phyloP scores from a whole-genome alignment of 1,140 invertebrate species.

The Atopsyche davidsoni region DNA sequence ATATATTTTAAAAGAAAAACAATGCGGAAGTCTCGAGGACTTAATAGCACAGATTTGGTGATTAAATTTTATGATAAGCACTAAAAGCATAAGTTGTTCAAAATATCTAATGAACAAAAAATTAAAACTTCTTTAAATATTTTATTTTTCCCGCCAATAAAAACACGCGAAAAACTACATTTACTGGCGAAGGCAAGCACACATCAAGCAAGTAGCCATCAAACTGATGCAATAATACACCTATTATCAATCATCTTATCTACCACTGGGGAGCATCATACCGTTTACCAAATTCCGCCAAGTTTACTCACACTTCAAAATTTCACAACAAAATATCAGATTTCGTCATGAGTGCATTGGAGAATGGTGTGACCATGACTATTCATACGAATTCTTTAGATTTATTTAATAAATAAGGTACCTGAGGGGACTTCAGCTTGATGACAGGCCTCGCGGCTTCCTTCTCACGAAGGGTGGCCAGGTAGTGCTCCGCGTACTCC shows the following conservation, averaged over 20 bases:
- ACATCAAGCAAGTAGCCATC: no score
- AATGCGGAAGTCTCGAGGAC: background rate
- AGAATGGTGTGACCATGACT: background rate
- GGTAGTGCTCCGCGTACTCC: constrained; percentile 43
- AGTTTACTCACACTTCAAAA: background rate
- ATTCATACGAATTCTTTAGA: background rate
- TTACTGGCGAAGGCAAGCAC: no score
- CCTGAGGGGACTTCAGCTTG: constrained; percentile 45
- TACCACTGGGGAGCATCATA: background rate
- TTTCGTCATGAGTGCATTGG: background rate
- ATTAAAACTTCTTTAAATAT: no score
- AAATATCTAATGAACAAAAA: no score
- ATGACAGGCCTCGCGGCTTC: constrained; percentile 40
- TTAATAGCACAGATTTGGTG: background rate
- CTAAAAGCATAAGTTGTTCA: no score
- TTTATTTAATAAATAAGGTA: constrained; percentile 26
- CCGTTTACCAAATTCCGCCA: background rate
- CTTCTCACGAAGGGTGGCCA: constrained; percentile 42
- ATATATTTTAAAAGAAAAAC: background rate
- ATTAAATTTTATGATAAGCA: background rate
- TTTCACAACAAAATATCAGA: constrained; percentile 2
- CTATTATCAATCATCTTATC: background rate
- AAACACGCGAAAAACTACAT: no score
- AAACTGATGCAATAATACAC: no score
- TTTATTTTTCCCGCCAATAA: no score